phyloP scores from a whole-genome alignment of 1,140 invertebrate genomes.

The Lasioglossum albipes region DNA sequence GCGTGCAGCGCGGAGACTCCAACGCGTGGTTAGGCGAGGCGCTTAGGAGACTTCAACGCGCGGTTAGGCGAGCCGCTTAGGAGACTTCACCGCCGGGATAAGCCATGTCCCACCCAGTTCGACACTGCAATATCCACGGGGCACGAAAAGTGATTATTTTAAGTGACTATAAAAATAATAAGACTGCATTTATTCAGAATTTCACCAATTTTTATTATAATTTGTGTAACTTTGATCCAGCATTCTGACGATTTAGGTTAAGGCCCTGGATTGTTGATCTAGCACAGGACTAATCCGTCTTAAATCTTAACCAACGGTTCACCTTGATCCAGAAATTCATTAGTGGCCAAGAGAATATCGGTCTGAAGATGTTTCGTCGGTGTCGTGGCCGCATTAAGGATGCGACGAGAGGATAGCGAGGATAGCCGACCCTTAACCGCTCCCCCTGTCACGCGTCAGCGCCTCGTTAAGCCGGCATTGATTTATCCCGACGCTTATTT shows the following conservation, averaged over 20 bases:
- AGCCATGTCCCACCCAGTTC: neutral
- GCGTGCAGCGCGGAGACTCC: neutral
- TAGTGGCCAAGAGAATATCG: constrained; percentile 42
- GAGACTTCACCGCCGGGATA: neutral
- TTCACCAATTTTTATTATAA: too few species aligned
- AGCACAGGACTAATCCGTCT: too few species aligned
- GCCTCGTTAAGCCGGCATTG: constrained; percentile 36
- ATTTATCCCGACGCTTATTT: constrained; percentile 40
- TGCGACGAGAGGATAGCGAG: neutral
- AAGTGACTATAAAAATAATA: too few species aligned
- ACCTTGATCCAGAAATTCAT: constrained; percentile 60
- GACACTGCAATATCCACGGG: too few species aligned
- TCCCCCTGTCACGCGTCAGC: constrained; percentile 29
- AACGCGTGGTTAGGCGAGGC: neutral
- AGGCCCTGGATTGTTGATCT: too few species aligned
- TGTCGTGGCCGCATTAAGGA: constrained; percentile 15
- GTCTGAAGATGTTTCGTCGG: constrained; percentile 21
- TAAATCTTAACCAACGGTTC: constrained; percentile 22
- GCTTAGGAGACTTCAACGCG: neutral
- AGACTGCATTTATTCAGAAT: too few species aligned
- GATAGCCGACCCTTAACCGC: constrained; percentile 6
- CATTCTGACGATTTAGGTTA: too few species aligned
- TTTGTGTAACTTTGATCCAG: too few species aligned
- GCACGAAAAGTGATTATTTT: too few species aligned
- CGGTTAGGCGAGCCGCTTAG: neutral